phyloP scores from a whole-genome alignment of 2,888 invertebrate genomes.

The Caenorhabditis zanzibari region DNA sequence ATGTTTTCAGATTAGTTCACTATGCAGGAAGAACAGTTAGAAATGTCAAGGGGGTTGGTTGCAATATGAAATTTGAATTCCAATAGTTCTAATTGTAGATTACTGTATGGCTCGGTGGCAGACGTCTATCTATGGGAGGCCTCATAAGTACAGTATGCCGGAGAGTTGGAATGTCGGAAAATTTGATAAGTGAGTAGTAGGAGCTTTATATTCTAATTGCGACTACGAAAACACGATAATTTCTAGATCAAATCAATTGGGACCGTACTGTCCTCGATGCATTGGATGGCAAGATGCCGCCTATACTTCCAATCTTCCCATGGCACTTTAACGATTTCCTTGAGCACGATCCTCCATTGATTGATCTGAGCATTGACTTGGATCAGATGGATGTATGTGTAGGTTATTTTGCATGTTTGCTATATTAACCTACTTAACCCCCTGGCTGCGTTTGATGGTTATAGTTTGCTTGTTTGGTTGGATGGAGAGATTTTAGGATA shows the following conservation, averaged over 20 bases:
- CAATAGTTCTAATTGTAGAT: too few species aligned
- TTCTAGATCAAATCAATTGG: conserved; percentile 81
- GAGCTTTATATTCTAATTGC: not conserved
- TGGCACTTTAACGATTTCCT: conserved; percentile 82
- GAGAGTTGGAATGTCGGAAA: conserved; percentile 81
- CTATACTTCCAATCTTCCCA: conserved; percentile 80
- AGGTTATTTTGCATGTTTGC: conserved; percentile 59
- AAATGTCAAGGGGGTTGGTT: conserved; percentile 80
- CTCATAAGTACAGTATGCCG: conserved; percentile 82
- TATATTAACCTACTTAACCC: conserved; percentile 49
- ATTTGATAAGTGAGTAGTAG: conserved; percentile 75
- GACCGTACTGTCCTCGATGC: conserved; percentile 70
- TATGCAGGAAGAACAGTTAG: conserved; percentile 81
- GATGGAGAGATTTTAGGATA: not conserved
- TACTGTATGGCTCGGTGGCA: conserved; percentile 81
- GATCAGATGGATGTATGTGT: conserved; percentile 77
- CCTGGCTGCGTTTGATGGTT: not conserved
- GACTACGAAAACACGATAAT: too few species aligned
- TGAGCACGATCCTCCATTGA: conserved; percentile 81
- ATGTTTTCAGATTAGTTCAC: conserved; percentile 81
- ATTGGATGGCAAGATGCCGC: conserved; percentile 65
- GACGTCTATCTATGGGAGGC: conserved; percentile 78
- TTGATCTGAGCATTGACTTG: conserved; percentile 80
- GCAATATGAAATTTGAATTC: too few species aligned
- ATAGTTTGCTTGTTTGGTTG: conserved; percentile 56